Evolutionary conservation across 2,113 vertebrate genomes (phyloP).

Genomic region (Natator depressus): DNA sequence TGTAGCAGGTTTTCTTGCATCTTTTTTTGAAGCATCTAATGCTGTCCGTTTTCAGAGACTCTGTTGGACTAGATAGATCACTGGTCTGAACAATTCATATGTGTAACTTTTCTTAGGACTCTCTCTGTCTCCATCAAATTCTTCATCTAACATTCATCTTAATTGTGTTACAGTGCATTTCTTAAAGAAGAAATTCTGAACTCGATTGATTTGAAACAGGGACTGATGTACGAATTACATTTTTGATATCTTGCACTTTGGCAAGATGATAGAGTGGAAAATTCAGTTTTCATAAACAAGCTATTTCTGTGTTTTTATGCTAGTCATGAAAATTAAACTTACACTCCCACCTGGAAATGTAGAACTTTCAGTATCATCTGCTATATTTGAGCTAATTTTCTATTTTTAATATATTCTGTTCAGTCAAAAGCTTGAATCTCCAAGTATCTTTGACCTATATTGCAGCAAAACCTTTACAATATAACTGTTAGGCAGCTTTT

Average conservation of each 20-base stretch:
- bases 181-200: background rate
- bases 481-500: background rate
- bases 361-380: background rate
- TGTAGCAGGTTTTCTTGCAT: too few relatives aligned
- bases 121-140: too few relatives aligned
- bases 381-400: background rate
- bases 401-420: background rate
- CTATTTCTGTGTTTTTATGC: background rate
- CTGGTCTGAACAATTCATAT: too few relatives aligned
- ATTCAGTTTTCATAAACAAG: background rate
- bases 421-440: background rate
- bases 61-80: too few relatives aligned
- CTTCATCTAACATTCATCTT: too few relatives aligned
- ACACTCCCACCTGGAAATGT: too few relatives aligned
- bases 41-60: too few relatives aligned
- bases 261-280: background rate
- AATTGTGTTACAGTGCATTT: too few relatives aligned
- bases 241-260: background rate
- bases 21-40: too few relatives aligned
- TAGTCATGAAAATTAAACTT: background rate
- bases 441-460: background rate
- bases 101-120: too few relatives aligned
- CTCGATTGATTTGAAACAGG: background rate
- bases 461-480: background rate
- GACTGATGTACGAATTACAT: background rate